These are phyloP conservation scores for Cricetomys ansorgei DNA, from an alignment of 2,113 vertebrate species.

Conservation along the genomic window DNA sequence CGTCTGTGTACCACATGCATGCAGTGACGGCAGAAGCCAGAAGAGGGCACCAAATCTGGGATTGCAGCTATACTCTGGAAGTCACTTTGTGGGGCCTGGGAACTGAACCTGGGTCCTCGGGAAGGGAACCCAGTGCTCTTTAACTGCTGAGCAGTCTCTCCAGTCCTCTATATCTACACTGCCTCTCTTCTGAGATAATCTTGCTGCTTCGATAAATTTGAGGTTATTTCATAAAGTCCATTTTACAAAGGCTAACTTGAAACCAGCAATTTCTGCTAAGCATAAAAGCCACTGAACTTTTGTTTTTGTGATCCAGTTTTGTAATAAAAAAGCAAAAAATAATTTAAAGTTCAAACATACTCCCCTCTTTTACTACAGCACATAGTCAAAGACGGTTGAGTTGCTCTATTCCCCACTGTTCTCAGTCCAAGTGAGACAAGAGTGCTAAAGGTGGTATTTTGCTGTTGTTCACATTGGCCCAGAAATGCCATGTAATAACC, in stretches of 20 bases:
- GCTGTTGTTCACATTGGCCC: not conserved
- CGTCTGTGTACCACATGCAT: not conserved
- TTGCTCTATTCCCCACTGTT: not conserved
- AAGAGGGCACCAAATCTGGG: not conserved
- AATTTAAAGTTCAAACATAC: not conserved
- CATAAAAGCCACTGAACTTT: constrained; percentile 1
- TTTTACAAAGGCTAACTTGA: constrained; percentile 29
- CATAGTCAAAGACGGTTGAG: not conserved
- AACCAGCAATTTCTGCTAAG: not conserved
- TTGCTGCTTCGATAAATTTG: constrained; percentile 35
- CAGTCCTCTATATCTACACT: not conserved
- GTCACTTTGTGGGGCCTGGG: not conserved
- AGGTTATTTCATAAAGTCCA: constrained; percentile 40
- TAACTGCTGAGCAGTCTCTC: not conserved
- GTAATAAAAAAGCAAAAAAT: not conserved
- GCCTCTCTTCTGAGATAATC: constrained; percentile 8
- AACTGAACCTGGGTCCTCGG: not conserved
- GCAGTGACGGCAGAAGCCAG: not conserved
- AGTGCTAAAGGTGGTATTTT: not conserved
- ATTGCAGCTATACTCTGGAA: not conserved
- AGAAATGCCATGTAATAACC: constrained; percentile 25
- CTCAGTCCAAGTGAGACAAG: not conserved
- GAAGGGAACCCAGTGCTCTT: not conserved
- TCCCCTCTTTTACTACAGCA: not conserved
- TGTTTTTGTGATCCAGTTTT: not conserved